Percentiles rank a stretch among this genome's conserved stretches.
phyloP scores from a whole-genome alignment of 1,140 invertebrate genomes.

The Hirudo medicinalis region DNA sequence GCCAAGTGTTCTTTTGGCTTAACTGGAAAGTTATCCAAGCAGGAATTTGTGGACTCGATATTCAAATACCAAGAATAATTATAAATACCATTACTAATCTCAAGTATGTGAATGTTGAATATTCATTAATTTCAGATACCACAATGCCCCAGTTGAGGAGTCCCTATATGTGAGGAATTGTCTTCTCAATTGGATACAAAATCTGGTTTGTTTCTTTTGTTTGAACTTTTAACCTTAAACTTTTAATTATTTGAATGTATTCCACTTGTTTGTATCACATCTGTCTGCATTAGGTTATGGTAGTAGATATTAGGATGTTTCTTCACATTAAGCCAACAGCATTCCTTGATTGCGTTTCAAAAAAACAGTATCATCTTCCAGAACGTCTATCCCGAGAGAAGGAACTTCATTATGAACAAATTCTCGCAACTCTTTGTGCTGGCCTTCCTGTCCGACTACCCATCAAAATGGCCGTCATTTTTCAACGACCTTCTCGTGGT shows the following conservation, averaged over 20 bases:
- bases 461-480: conserved; percentile 45
- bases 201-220: conserved; percentile 22
- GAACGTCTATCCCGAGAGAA: conserved; percentile 26
- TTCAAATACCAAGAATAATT: too few species aligned
- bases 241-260: too few species aligned
- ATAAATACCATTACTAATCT: too few species aligned
- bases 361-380: background rate
- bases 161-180: conserved; percentile 25
- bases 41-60: too few species aligned
- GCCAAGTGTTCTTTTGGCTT: background rate
- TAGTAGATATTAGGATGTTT: background rate
- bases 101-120: too few species aligned
- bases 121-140: conserved; percentile 25
- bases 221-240: too few species aligned
- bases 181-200: conserved; percentile 26
- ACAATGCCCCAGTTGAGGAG: conserved; percentile 19
- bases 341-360: background rate
- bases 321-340: conserved; percentile 11
- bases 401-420: conserved; percentile 44
- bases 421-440: conserved; percentile 46
- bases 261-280: too few species aligned
- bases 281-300: background rate
- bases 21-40: too few species aligned
- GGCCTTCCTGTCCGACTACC: conserved; percentile 46
- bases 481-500: conserved; percentile 44